Conservation (phyloP, 2,113 vertebrate genomes). For the Eonycteris spelaea region DNA sequence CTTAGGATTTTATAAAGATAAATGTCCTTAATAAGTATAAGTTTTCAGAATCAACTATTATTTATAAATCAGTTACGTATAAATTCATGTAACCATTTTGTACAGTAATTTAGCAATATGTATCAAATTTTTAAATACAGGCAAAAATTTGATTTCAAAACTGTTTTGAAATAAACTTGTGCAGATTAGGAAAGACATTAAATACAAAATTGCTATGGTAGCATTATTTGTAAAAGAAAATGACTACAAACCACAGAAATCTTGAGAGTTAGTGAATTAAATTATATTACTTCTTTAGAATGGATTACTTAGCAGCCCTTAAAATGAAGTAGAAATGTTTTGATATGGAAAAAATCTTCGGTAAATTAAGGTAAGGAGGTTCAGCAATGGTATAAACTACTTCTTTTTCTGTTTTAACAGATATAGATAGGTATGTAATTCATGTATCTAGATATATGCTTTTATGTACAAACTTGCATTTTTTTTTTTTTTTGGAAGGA, state of each 20-base stretch:
- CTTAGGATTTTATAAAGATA: slow-evolving; percentile 25
- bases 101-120: not conserved
- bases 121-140: not conserved
- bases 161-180: slow-evolving; percentile 1
- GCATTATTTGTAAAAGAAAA: slow-evolving; percentile 14
- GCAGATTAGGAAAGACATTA: not conserved
- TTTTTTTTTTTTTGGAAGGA: slow-evolving; percentile 45
- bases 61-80: slow-evolving; percentile 1
- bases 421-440: not conserved
- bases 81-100: not conserved
- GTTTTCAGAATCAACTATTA: not conserved
- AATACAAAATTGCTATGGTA: slow-evolving; percentile 17
- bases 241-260: not conserved
- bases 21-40: not conserved
- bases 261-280: not conserved
- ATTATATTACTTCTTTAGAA: not conserved
- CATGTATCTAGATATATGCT: not conserved
- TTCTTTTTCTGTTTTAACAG: slow-evolving; percentile 3
- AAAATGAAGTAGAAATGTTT: slow-evolving; percentile 19
- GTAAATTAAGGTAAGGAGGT: not conserved
- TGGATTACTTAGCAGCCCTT: not conserved
- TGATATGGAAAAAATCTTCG: not conserved
- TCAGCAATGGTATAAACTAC: not conserved
- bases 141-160: not conserved
- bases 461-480: not conserved